Base-by-base conservation (phyloP, 2,797 vertebrate species). In the Melanogrammus aeglefinus region DNA sequence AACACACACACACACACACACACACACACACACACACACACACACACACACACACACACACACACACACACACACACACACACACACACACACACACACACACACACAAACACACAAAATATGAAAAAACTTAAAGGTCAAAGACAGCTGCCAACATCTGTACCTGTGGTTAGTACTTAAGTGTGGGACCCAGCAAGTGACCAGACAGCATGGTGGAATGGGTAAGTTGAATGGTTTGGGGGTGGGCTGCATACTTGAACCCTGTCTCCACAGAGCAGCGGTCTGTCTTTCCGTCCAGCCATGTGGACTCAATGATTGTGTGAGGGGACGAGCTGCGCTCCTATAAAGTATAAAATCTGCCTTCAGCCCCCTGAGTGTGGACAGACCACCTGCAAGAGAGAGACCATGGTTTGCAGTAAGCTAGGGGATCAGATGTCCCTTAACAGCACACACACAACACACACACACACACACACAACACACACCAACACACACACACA, bases 291-390 rank as follows among this genome's bases (percentile, higher is more conserved):
- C 96, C 95, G 95, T 96, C 94, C 92, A 88, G 94, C 95, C 96
- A 97, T 96, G 96, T 98, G 97, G 96, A 96, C 96, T 96, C 96
- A 97, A 97, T 98, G 97, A 98, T 93, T 93, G 93, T 94, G 93
- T 95, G 92, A 95, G 94, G 86, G 95, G 94, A 63, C 93, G 95
- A 91, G 92, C 94, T 95, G 94, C 86, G 93, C 91, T 95, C 94
- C 94, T 96, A 96, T 96, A 96, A 98, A 97, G 98, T 96, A 98
- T 97, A 95, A 96, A 97, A 96, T 96, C 95, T 95, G 94, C 94
- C 69, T 33, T 18, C 29, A 71, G 69, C 93, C 88, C 92, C 88
- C 92, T 84, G 91, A 94, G 93, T 92, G 94, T 91, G 94, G 96
- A 94, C 94, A 94, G 96, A 97, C 97, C 97, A 98, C 96, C 96